Evolutionary conservation across 2,113 vertebrate genomes (phyloP).

Genomic region (Muntiacus reevesi): DNA sequence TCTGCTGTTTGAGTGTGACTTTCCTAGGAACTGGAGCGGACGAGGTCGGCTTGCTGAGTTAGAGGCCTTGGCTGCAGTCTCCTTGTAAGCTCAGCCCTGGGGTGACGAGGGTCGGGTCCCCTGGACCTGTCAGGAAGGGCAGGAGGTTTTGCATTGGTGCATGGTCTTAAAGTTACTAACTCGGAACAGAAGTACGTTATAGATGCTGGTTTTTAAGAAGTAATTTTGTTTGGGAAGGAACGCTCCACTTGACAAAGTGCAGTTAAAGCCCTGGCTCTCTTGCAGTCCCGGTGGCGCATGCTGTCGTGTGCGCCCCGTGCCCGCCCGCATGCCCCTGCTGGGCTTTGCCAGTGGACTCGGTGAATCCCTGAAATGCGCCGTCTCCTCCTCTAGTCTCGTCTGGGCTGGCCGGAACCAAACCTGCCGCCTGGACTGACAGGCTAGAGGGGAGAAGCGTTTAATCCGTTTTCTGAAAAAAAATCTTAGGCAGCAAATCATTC

Average conservation of each 20-base stretch:
- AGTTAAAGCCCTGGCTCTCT: background rate
- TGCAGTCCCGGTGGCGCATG: accelerated
- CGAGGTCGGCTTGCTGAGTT: background rate
- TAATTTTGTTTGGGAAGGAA: background rate
- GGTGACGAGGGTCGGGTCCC: background rate
- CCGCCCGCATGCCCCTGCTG: background rate
- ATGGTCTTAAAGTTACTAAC: background rate
- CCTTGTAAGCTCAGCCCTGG: background rate
- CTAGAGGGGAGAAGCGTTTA: background rate
- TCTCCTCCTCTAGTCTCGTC: background rate
- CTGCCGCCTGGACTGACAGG: background rate
- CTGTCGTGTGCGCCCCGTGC: accelerated
- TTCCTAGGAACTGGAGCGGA: background rate
- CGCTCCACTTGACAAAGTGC: background rate
- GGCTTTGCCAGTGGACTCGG: background rate
- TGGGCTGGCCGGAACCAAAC: background rate
- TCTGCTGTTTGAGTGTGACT: background rate
- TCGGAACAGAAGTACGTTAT: background rate
- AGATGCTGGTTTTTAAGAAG: background rate
- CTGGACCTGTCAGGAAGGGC: background rate
- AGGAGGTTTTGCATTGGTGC: background rate
- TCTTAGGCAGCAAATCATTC: background rate
- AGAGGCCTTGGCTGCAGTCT: background rate
- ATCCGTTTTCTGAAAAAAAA: background rate
- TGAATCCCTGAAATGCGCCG: background rate